phyloP scores from a whole-genome alignment of 2,888 invertebrate species.

The Diarsia brunnea region DNA sequence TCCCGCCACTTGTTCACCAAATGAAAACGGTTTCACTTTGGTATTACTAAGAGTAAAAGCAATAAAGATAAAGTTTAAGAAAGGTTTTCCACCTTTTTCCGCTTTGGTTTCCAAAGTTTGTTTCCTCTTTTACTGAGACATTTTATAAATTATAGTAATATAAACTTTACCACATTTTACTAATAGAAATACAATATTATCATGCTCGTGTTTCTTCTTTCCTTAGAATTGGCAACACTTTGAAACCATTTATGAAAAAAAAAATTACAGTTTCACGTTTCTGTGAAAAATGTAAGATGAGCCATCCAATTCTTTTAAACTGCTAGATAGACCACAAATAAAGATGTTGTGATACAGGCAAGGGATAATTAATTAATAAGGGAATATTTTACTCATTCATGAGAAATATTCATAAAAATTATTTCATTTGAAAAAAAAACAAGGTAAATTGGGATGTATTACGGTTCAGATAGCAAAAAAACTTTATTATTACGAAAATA shows the following conservation, averaged over 20 bases:
- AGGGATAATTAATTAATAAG: not conserved
- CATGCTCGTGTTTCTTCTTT: not conserved
- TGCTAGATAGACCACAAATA: not conserved
- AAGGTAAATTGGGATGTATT: not conserved
- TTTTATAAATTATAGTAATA: slow-evolving; percentile 56
- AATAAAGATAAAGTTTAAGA: slow-evolving; percentile 82
- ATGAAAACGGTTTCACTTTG: slow-evolving; percentile 89
- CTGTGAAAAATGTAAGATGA: not conserved
- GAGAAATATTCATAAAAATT: not conserved
- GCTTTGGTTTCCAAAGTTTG: slow-evolving; percentile 75
- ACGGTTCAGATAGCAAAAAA: not conserved
- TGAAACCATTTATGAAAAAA: not conserved
- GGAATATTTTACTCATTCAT: too few relatives aligned
- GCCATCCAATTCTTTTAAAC: not conserved
- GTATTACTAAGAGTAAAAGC: slow-evolving; percentile 80
- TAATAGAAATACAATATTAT: slow-evolving; percentile 1
- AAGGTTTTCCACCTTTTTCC: slow-evolving; percentile 80
- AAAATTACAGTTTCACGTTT: not conserved
- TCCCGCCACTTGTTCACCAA: slow-evolving; percentile 84
- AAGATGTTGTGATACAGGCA: not conserved
- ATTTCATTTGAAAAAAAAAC: not conserved
- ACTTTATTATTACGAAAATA: not conserved
- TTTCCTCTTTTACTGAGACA: slow-evolving; percentile 66
- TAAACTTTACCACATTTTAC: slow-evolving; percentile 34
- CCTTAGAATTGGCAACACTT: not conserved